Evolutionary conservation across 1,140 invertebrate species (phyloP), one percentile per base, ranked within the genome.

Genomic region (Nephila pilipes): DNA sequence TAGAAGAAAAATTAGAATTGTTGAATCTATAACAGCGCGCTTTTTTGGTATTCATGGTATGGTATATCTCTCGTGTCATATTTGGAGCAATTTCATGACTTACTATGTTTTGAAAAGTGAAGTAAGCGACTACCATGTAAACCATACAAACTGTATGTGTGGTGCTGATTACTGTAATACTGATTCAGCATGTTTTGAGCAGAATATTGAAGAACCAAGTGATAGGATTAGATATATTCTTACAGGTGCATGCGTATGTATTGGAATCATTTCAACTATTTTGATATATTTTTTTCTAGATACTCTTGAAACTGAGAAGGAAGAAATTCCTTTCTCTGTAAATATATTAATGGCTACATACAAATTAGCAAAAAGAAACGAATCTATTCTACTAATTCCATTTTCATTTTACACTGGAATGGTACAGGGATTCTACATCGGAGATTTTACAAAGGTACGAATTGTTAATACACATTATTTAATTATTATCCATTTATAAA

Each of bases 401-500:
- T 97, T 99, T 92, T 99, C 99, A 0, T 96, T 99, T 58, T 99
- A 98, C 97, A 99, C 99, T 94, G 99, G 99, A 81, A 97, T 99
- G 96, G 98, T 99, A 95, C 98, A 99, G 95, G 98, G 98, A 0
- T 99, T 99, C 96, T 98, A 99, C 93, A 97, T 97, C 12, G 98
- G 98, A 63, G 98, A 99, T 94, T 99, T 98, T 95, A 99, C 98
- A 10, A 98, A 98, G 96, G 98, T 98, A 75, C 4, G 29, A 75
- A n/a, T n/a, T n/a, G n/a, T n/a, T n/a, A n/a, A n/a, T n/a, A n/a
- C n/a, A n/a, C n/a, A n/a, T n/a, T n/a, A n/a, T n/a, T n/a, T n/a
- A n/a, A n/a, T n/a, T n/a, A n/a, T n/a, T n/a, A n/a, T n/a, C n/a
- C n/a, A n/a, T n/a, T n/a, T n/a, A n/a, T n/a, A n/a, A n/a, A n/a